Evolutionary conservation across 2,797 vertebrate genomes (phyloP).

Genomic region (Siniperca scherzeri): DNA sequence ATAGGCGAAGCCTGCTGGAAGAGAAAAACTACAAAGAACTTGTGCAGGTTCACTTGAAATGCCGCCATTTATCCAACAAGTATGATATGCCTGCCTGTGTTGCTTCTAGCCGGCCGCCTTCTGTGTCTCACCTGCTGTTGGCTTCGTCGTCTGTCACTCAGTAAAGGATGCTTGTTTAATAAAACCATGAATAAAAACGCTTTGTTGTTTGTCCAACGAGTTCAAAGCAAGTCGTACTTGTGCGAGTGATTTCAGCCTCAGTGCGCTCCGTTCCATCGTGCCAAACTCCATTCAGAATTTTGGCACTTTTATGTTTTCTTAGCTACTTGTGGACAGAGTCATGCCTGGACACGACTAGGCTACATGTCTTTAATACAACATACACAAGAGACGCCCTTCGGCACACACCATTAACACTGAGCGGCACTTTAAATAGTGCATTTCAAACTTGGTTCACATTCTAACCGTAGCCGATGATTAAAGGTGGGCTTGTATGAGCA

Average conservation of each 20-base stretch:
- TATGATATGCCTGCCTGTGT: slow-evolving; percentile 51
- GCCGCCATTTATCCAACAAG: slow-evolving; percentile 41
- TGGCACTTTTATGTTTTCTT: neutral
- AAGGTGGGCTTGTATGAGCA: neutral
- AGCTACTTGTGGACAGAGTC: neutral
- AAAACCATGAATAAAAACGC: slow-evolving; percentile 71
- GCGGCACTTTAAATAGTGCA: neutral
- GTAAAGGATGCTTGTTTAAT: slow-evolving; percentile 84
- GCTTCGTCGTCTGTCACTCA: slow-evolving; percentile 66
- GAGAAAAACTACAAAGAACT: slow-evolving; percentile 60
- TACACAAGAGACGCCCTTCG: too few relatives aligned
- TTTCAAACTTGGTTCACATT: neutral
- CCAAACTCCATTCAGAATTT: neutral
- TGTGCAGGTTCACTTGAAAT: slow-evolving; percentile 61
- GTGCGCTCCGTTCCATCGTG: neutral
- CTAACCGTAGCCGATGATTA: too few relatives aligned
- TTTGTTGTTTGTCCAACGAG: slow-evolving; percentile 46
- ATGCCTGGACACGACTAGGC: rapidly evolving
- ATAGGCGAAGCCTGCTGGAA: slow-evolving; percentile 69
- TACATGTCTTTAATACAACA: neutral
- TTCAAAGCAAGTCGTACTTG: slow-evolving; percentile 42
- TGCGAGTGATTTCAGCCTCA: slow-evolving; percentile 5
- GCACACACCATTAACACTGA: neutral
- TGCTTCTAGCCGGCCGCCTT: slow-evolving; percentile 45
- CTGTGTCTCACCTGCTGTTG: slow-evolving; percentile 63